These are phyloP conservation scores for Apodemia duryi DNA, from an alignment of 2,888 invertebrate genomes.

Conservation along the genomic window DNA sequence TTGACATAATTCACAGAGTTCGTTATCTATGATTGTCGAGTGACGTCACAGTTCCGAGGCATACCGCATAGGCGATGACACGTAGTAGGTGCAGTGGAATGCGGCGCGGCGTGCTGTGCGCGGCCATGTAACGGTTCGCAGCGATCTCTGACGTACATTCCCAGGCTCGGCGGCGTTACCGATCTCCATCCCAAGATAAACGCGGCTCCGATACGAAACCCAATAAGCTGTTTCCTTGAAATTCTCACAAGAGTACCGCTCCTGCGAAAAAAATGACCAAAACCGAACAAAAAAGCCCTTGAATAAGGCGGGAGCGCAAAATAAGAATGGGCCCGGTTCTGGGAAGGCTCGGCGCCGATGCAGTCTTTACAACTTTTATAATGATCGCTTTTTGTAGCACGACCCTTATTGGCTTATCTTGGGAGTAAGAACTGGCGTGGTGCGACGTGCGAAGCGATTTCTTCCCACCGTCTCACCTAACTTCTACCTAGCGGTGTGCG, in stretches of 20 bases:
- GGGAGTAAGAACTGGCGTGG: constrained; percentile 55
- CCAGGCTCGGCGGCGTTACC: constrained; percentile 49
- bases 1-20: constrained; percentile 27
- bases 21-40: constrained; percentile 33
- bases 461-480: constrained; percentile 36
- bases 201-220: constrained; percentile 66
- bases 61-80: constrained; percentile 40
- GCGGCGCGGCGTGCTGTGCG: constrained; percentile 31
- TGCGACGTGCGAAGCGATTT: constrained; percentile 38
- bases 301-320: constrained; percentile 76
- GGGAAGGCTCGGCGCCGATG: constrained; percentile 74
- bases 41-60: constrained; percentile 38
- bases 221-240: constrained; percentile 77
- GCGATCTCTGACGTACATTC: constrained; percentile 47
- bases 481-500: constrained; percentile 31
- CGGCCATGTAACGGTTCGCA: constrained; percentile 51
- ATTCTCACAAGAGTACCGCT: constrained; percentile 70
- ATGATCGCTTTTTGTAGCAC: constrained; percentile 70
- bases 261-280: constrained; percentile 65
- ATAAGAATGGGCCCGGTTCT: constrained; percentile 75
- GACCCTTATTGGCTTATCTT: constrained; percentile 70
- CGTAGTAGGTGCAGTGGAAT: constrained; percentile 40
- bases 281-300: constrained; percentile 59
- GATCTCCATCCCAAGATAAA: constrained; percentile 67
- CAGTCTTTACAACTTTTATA: constrained; percentile 74